Evolutionary conservation across 2,797 vertebrate genomes (phyloP), one percentile per base, ranked within the genome.

Genomic region (Myotis myotis): DNA sequence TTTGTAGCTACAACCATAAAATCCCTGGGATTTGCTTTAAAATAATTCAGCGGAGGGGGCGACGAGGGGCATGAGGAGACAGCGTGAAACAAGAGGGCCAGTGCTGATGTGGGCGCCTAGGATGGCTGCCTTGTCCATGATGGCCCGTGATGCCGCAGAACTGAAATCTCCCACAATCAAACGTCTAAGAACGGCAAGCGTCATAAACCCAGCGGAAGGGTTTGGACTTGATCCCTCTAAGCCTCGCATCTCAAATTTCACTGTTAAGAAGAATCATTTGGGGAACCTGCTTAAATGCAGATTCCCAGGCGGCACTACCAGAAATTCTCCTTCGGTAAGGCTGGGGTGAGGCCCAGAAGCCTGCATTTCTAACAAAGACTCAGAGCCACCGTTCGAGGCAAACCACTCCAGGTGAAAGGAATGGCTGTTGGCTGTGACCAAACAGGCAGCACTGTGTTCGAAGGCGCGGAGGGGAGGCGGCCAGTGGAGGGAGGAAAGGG

Each of bases 101-200:
- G 13, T 2, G 44, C 3, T 57, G 64, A 44, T 2, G 25, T 2
- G 36, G 16, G 6, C 25, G 8, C 75, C 51, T 3, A 3, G 0
- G 28, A 74, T 0, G 36, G 38, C 23, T 23, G 62, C 57, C 1
- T 0, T n/a, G 30, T 22, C 25, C 11, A 4, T 10, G 41, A 8
- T 0, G 28, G 53, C 15, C 49, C 53, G 33, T 10, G 30, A 1
- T 0, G 23, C 25, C 9, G 36, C 23, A 11, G 22, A 19, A 15
- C 0, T 71, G 25, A 75, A 75, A 10, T 15, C 36, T 75, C 44
- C 76, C 49, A 2, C 5, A 66, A 74, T 12, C 19, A 30, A 60
- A 76, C 66, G 6, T 1, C 0, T 44, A 28, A 78, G 38, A 10
- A 30, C 6, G 22, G 74, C 28, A 44, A 55, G 44, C 17, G 6